Evolutionary conservation across 2,888 invertebrate genomes (phyloP).

Genomic region (Octodonta nipae): DNA sequence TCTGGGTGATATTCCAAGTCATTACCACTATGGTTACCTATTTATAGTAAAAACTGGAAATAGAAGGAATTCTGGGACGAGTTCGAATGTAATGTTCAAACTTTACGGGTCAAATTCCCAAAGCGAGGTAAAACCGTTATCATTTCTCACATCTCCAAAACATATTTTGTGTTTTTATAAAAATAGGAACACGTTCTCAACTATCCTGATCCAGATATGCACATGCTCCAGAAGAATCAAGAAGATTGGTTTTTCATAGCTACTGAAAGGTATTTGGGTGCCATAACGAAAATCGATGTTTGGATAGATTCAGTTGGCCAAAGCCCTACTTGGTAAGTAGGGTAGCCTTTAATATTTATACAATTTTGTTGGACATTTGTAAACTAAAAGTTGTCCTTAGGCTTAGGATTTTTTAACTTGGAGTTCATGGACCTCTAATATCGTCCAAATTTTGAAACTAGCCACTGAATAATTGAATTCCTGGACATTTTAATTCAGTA

Average conservation of each 20-base stretch:
- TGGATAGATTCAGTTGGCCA: conserved; percentile 23
- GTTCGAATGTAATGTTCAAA: conserved; percentile 20
- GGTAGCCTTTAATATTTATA: too few species aligned
- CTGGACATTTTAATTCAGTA: not conserved
- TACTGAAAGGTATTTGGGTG: conserved; percentile 18
- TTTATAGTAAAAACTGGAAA: conserved; percentile 19
- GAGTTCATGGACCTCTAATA: too few species aligned
- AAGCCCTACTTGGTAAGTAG: conserved; percentile 21
- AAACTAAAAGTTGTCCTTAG: too few species aligned
- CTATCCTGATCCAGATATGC: conserved; percentile 23
- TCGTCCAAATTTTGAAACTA: too few species aligned
- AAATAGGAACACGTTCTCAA: conserved; percentile 23
- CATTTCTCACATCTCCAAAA: not conserved
- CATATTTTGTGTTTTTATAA: not conserved
- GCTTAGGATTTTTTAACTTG: too few species aligned
- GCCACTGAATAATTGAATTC: too few species aligned
- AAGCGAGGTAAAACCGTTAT: conserved; percentile 14
- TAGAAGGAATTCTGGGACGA: conserved; percentile 18
- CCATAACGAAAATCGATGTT: conserved; percentile 19
- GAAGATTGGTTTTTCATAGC: conserved; percentile 24
- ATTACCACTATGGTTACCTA: conserved; percentile 17
- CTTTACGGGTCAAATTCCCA: conserved; percentile 15
- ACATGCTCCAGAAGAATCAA: conserved; percentile 17
- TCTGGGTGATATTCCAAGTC: conserved; percentile 16
- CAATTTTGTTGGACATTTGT: too few species aligned